Base-by-base conservation (phyloP, 2,797 vertebrate species). In the Halcyon badia region DNA sequence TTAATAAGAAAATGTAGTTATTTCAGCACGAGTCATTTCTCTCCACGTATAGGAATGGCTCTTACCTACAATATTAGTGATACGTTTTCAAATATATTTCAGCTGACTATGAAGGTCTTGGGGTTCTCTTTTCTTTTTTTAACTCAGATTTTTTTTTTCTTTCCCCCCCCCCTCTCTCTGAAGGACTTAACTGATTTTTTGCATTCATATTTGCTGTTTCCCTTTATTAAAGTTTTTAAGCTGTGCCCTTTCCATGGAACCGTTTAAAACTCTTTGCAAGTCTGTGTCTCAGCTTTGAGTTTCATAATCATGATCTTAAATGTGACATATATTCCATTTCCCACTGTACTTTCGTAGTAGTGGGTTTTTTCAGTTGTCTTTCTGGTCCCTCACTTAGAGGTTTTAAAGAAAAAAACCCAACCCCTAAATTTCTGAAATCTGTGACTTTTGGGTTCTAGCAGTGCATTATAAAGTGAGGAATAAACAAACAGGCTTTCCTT, bases 181-280 rank as follows among this genome's bases (percentile, higher is more conserved):
- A 81, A 88, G 22, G 20, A 76, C 10, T 86, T 71, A 42, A 4
- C 24, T 58, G 10, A 81, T 56, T 37, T 83, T 89, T 88, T 72
- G 24, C 31, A 90, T 86, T 75, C 57, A 11, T 78, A n/a, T 54
- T 87, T 83, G 41, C 57, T 71, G 6, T 87, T 87, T 82, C 17
- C 31, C 18, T 70, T 89, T 41, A 89, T 18, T 65, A 78, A 81
- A 20, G 14, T 56, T 87, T 76, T 88, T 65, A 94, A 89, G 6
- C 22, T 22, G 16, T 85, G 46, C 37, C 33, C 35, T 81, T 94
- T 77, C n/a, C 26, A 28, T 61, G 37, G 52, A 92, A 49, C 33
- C 35, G n/a, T 77, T 94, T 37, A 69, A 70, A 86, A 62, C 33
- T 85, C 68, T 89, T 94, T 91, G 58, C 58, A 90, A 92, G 69